Evolutionary conservation across 1,140 invertebrate species (phyloP), one percentile per base, ranked within the genome.

Genomic region (Macrobrachium rosenbergii): DNA sequence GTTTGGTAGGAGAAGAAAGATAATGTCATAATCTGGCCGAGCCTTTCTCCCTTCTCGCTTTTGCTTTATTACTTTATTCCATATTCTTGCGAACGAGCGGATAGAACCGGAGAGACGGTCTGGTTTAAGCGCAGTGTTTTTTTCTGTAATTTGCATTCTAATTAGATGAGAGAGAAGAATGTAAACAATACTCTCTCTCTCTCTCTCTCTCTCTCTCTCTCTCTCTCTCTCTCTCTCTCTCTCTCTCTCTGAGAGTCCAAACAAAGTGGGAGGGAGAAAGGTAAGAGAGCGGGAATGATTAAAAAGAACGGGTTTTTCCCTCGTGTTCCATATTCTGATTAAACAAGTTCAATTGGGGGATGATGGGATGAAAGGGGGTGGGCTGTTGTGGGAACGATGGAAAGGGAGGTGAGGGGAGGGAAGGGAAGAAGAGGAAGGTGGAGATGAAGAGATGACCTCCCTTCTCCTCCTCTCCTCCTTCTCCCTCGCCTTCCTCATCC

Each of bases 141-240:
- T 52, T 52, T 12, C 52, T 52, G 52, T 5, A 12, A 52, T 52
- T 52, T 52, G 52, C 52, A 52, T 52, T 52, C 52, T 52, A 52
- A 52, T 52, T 52, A 52, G 52, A 10, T 52, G 45, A 52, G 5
- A 10, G 45, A 5, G 10, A 52, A 52, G 5, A 52, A 52, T 52
- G 45, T 52, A 52, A 52, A 52, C 45, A 52, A 52, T 52, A 52
- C 69, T 73, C 21, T 73, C 69, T 73, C 69, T 73, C 69, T 73
- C 69, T 73, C 69, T 73, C 69, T 73, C 69, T 73, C 69, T 73
- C 69, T 73, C 69, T 73, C 69, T 73, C 72, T 73, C 72, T 73
- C 72, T 73, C 72, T 73, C 72, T 73, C 72, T 73, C 72, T 73
- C 72, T 73, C 72, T 73, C 72, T 73, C 72, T 73, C 72, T 73